Conservation (phyloP, 2,888 invertebrate species). For the Caprella mutica region DNA sequence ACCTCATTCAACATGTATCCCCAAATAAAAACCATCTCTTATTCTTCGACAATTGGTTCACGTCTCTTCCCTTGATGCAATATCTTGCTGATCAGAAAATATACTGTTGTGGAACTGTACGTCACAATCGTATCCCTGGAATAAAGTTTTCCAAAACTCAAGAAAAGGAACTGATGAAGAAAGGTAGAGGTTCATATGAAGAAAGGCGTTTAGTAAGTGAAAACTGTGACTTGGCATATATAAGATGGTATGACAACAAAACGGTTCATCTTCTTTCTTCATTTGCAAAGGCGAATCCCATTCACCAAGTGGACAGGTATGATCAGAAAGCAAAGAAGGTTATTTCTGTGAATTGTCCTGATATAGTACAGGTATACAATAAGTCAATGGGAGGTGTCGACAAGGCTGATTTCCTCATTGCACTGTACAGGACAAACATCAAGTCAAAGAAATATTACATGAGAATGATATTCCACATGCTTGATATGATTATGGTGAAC, state of each 20-base stretch:
- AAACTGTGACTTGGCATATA: constrained; percentile 5
- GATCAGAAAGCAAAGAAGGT: not conserved
- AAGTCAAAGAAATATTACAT: not conserved
- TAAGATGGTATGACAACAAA: constrained; percentile 12
- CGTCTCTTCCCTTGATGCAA: not conserved
- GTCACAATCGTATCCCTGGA: not conserved
- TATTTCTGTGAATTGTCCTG: not conserved
- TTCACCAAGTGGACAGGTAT: not conserved
- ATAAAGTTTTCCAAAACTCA: not conserved
- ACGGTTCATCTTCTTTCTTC: constrained; percentile 2
- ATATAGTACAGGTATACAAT: constrained; percentile 9
- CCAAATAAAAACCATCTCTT: not conserved
- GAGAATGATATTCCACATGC: constrained; percentile 1
- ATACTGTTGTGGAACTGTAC: constrained; percentile 9
- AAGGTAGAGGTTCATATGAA: constrained; percentile 11
- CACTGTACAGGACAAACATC: not conserved
- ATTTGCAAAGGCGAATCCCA: constrained; percentile 3
- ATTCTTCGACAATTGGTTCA: not conserved
- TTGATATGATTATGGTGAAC: not conserved
- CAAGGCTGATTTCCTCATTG: not conserved
- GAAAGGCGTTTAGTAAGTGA: not conserved
- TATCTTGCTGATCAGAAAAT: not conserved
- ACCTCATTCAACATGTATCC: not conserved
- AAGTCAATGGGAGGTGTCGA: constrained; percentile 12
- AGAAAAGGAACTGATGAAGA: constrained; percentile 4